Conservation (phyloP, 2,797 vertebrate genomes). For the Danio jaintianensis region DNA sequence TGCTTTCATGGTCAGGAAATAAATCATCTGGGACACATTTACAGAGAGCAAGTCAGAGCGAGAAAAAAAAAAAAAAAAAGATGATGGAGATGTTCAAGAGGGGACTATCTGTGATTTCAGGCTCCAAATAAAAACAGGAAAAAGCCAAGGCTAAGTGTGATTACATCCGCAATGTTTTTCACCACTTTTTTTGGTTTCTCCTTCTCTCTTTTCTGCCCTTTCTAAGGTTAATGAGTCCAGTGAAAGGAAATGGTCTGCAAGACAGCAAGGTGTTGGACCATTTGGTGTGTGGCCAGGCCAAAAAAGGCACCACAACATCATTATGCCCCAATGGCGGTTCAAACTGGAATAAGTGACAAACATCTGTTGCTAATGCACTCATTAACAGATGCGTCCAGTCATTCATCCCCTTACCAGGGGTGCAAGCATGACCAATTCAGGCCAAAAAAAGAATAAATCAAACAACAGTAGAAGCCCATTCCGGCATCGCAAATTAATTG, state of each 20-base stretch:
- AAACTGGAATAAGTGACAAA: conserved; percentile 50
- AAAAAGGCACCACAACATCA: conserved; percentile 43
- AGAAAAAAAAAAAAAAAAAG: conserved; percentile 2
- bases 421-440: background rate
- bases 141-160: background rate
- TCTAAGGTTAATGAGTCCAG: conserved; percentile 44
- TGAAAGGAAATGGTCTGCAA: conserved; percentile 39
- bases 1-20: conserved; percentile 17
- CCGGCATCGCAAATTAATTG: conserved; percentile 46
- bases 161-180: conserved; percentile 1
- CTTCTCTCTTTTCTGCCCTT: conserved; percentile 27
- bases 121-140: conserved; percentile 25
- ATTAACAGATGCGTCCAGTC: conserved; percentile 34
- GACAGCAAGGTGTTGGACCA: conserved; percentile 45
- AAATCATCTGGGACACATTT: conserved; percentile 15
- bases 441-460: conserved; percentile 45
- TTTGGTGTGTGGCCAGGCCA: conserved; percentile 50
- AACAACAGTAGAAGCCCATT: conserved; percentile 40
- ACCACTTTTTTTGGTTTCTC: conserved; percentile 6
- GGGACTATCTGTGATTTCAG: conserved; percentile 2
- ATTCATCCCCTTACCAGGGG: conserved; percentile 44
- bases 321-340: conserved; percentile 43
- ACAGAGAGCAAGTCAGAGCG: conserved; percentile 1
- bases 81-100: conserved; percentile 11
- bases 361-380: conserved; percentile 50